Evolutionary conservation across 2,113 vertebrate species (phyloP).

Genomic region (Anguilla japonica): DNA sequence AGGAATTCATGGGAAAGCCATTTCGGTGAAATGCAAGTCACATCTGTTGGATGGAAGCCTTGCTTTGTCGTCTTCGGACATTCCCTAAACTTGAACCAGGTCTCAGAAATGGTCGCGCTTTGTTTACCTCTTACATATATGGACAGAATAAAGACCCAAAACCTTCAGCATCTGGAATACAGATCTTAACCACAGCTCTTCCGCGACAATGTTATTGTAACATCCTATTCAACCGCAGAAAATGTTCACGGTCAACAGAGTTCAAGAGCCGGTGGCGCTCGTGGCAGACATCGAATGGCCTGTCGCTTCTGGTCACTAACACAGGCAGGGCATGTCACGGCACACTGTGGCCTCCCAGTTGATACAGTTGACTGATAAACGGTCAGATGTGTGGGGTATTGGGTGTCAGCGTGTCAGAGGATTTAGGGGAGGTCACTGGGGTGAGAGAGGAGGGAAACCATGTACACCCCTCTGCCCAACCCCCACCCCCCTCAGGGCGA

Average conservation of each 20-base stretch:
- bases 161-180: background rate
- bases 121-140: background rate
- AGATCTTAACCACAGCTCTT: background rate
- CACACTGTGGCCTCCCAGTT: constrained; percentile 63
- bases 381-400: constrained; percentile 63
- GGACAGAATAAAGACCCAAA: background rate
- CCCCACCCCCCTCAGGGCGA: background rate
- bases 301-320: constrained; percentile 52
- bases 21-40: background rate
- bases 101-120: background rate
- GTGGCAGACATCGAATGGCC: constrained; percentile 49
- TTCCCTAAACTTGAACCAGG: background rate
- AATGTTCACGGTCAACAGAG: background rate
- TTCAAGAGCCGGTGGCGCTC: constrained; percentile 15
- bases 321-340: constrained; percentile 59
- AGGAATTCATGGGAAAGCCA: background rate
- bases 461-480: background rate
- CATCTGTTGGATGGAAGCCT: background rate
- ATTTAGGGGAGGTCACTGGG: constrained; percentile 46
- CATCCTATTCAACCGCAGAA: background rate
- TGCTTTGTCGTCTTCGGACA: background rate
- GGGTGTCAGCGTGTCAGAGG: constrained; percentile 65
- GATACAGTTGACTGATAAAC: constrained; percentile 72
- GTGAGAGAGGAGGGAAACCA: background rate
- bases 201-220: background rate